Percentiles rank a stretch among this genome's conserved stretches.
phyloP scores from a whole-genome alignment of 1,140 invertebrate species.

The Homarus americanus region DNA sequence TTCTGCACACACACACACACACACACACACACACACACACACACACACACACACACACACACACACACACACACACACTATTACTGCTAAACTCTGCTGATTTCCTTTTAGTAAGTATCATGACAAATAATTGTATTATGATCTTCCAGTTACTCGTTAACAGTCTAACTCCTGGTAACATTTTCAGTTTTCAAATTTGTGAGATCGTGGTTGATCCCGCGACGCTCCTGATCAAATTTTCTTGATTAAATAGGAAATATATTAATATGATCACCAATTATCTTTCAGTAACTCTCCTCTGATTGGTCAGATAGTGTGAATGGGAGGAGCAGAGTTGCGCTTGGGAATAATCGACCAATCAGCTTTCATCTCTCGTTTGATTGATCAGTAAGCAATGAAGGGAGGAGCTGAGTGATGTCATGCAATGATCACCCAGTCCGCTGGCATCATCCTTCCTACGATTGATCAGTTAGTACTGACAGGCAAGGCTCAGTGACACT shows the following conservation, averaged over 20 bases:
- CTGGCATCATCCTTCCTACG: neutral
- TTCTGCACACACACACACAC: slow-evolving; percentile 26
- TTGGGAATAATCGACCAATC: neutral
- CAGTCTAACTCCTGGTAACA: no score
- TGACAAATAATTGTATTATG: no score
- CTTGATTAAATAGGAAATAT: no score
- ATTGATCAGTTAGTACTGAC: neutral
- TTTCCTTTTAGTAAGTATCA: no score
- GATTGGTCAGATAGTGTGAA: neutral
- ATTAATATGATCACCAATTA: neutral
- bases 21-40: slow-evolving; percentile 10
- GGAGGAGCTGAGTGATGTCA: neutral
- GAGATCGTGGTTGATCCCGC: no score
- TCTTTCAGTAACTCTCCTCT: neutral
- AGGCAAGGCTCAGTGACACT: neutral
- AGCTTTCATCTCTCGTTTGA: neutral
- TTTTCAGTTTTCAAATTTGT: no score
- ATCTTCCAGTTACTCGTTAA: no score
- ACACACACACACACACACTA: slow-evolving; percentile 12
- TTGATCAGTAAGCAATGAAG: neutral
- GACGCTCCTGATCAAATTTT: no score
- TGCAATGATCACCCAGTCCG: neutral
- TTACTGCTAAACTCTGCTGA: neutral
- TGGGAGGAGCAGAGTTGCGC: neutral
- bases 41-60: slow-evolving; percentile 28